These are phyloP conservation scores for Turritopsis rubra DNA, from an alignment of 30 jellyfish, hydroid and myxozoan genomes.

Conservation along the genomic window DNA sequence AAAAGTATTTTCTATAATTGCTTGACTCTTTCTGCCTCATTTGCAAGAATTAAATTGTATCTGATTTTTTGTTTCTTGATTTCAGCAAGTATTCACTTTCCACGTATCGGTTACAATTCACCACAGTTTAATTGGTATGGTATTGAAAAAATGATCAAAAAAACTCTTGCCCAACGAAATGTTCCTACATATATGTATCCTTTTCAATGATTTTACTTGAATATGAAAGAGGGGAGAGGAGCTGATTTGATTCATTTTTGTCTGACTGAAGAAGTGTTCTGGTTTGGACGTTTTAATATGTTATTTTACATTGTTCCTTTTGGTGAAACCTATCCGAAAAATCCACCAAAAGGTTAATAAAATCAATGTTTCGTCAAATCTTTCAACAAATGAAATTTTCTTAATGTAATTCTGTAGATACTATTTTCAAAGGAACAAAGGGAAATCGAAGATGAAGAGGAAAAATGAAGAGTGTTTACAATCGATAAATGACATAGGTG, in stretches of 20 bases:
- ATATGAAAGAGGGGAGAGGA: too few relatives aligned
- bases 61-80: too few relatives aligned
- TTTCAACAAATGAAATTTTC: neutral
- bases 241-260: too few relatives aligned
- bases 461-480: neutral
- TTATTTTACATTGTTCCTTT: too few relatives aligned
- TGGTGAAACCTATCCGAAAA: too few relatives aligned
- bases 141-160: slow-evolving; percentile 54
- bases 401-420: neutral
- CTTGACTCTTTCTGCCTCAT: neutral
- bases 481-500: neutral
- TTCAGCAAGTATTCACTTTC: slow-evolving; percentile 73
- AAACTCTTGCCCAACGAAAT: slow-evolving; percentile 45
- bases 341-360: too few relatives aligned
- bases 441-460: neutral
- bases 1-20: neutral
- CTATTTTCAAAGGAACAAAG: neutral
- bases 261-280: too few relatives aligned
- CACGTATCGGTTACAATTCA: slow-evolving; percentile 88
- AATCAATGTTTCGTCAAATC: too few relatives aligned
- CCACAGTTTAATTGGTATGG: slow-evolving; percentile 92
- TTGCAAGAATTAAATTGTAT: too few relatives aligned
- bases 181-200: slow-evolving; percentile 72
- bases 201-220: slow-evolving; percentile 16
- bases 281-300: too few relatives aligned